Evolutionary conservation across 2,888 invertebrate species (phyloP).

Genomic region (Tiliacea aurago): DNA sequence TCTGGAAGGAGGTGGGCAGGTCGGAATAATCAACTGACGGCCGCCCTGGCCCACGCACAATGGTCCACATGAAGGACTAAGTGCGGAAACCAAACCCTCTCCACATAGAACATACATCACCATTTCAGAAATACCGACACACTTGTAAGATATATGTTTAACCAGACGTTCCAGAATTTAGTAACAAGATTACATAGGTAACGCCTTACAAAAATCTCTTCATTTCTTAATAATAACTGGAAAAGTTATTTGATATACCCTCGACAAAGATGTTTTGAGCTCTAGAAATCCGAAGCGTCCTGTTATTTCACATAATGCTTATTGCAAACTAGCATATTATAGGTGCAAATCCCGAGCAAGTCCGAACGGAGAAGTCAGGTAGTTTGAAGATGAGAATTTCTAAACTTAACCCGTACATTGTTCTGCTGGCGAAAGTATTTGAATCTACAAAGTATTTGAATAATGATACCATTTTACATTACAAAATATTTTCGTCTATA

Average conservation of each 20-base stretch:
- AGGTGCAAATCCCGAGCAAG: neutral
- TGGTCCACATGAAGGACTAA: too few species aligned
- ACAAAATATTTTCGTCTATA: neutral
- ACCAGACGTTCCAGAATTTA: neutral
- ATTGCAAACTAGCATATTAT: slow-evolving; percentile 11
- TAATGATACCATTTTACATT: neutral
- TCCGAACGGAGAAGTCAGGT: slow-evolving; percentile 1
- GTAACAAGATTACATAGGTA: neutral
- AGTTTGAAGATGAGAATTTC: slow-evolving; percentile 25
- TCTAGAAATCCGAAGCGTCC: slow-evolving; percentile 1
- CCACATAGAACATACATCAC: neutral
- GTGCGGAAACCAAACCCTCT: too few species aligned
- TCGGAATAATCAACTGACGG: too few species aligned
- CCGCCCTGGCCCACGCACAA: too few species aligned
- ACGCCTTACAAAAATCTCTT: neutral
- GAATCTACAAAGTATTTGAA: slow-evolving; percentile 1
- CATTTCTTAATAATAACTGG: neutral
- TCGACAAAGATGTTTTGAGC: neutral
- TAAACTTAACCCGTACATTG: slow-evolving; percentile 3
- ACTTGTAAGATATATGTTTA: neutral
- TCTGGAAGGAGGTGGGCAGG: too few species aligned
- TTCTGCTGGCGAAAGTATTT: neutral
- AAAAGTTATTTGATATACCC: neutral
- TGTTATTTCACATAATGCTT: slow-evolving; percentile 16
- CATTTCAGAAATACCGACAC: neutral